phyloP scores from a whole-genome alignment of 1,140 invertebrate genomes.

The Hylaeus anthracinus region DNA sequence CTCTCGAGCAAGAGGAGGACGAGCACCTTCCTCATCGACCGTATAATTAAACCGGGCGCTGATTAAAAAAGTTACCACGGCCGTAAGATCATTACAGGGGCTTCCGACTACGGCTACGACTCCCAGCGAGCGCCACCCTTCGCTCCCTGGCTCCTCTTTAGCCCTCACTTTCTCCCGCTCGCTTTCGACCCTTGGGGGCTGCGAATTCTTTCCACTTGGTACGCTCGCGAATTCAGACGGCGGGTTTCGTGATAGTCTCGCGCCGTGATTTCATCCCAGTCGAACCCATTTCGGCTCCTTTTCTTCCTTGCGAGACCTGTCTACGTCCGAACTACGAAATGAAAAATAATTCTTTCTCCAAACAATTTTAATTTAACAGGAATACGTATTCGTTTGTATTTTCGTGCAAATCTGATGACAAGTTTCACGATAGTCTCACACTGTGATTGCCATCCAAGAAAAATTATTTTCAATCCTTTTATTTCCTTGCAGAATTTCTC shows the following conservation, averaged over 20 bases:
- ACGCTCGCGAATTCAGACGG: constrained; percentile 48
- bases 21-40: constrained; percentile 78
- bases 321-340: too few species aligned
- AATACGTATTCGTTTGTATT: too few species aligned
- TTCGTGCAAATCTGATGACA: too few species aligned
- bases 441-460: too few species aligned
- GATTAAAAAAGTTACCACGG: constrained; percentile 80
- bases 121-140: constrained; percentile 25
- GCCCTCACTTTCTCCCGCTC: constrained; percentile 54
- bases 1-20: constrained; percentile 38
- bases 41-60: constrained; percentile 80
- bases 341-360: too few species aligned
- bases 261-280: constrained; percentile 17
- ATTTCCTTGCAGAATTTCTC: too few species aligned
- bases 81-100: constrained; percentile 79
- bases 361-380: too few species aligned
- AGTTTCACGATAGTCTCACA: too few species aligned
- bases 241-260: constrained; percentile 34
- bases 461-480: too few species aligned
- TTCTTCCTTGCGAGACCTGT: background rate
- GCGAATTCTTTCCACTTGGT: constrained; percentile 53
- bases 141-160: constrained; percentile 39
- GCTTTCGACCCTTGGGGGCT: constrained; percentile 52
- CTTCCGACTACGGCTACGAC: constrained; percentile 67
- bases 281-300: background rate